A percentile compares a stretch with the other conserved stretches of the same genome.
phyloP scores from a whole-genome alignment of 2,888 invertebrate genomes.

The Metellina segmentata region DNA sequence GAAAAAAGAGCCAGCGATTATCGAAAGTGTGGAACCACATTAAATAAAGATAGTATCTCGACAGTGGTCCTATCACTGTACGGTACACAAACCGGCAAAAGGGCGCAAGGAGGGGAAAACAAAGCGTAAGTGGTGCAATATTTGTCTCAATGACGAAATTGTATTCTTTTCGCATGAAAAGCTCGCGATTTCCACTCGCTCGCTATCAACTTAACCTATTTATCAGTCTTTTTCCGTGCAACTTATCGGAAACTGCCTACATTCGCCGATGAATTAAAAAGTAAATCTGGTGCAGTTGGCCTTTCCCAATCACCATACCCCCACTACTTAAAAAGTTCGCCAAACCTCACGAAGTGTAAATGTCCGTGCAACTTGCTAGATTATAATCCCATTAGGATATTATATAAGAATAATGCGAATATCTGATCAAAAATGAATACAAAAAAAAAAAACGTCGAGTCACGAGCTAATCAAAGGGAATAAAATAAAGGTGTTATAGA shows the following conservation, averaged over 20 bases:
- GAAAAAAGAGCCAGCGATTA: slow-evolving; percentile 9
- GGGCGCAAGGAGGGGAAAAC: slow-evolving; percentile 18
- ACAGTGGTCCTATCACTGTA: slow-evolving; percentile 57
- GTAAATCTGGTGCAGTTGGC: slow-evolving; percentile 45
- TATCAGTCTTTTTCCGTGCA: slow-evolving; percentile 54
- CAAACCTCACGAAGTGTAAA: no score
- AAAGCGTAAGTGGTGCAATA: slow-evolving; percentile 57
- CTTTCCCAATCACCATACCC: slow-evolving; percentile 2
- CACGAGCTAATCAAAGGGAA: no score
- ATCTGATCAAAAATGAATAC: no score
- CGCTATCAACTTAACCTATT: slow-evolving; percentile 76
- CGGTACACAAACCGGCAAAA: slow-evolving; percentile 59
- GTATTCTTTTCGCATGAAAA: slow-evolving; percentile 74
- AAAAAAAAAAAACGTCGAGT: no score
- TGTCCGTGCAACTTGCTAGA: no score
- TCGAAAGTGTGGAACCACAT: slow-evolving; percentile 43
- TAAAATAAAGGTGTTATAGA: no score
- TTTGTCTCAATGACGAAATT: slow-evolving; percentile 65
- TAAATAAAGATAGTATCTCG: slow-evolving; percentile 60
- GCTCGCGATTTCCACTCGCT: slow-evolving; percentile 57
- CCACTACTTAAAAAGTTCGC: no score
- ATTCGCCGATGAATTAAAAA: slow-evolving; percentile 62
- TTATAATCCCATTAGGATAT: no score
- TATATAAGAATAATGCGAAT: no score
- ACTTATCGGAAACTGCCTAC: slow-evolving; percentile 57